These are phyloP conservation scores for Bubo scandiacus DNA, from an alignment of 2,113 vertebrate species.

Conservation along the genomic window DNA sequence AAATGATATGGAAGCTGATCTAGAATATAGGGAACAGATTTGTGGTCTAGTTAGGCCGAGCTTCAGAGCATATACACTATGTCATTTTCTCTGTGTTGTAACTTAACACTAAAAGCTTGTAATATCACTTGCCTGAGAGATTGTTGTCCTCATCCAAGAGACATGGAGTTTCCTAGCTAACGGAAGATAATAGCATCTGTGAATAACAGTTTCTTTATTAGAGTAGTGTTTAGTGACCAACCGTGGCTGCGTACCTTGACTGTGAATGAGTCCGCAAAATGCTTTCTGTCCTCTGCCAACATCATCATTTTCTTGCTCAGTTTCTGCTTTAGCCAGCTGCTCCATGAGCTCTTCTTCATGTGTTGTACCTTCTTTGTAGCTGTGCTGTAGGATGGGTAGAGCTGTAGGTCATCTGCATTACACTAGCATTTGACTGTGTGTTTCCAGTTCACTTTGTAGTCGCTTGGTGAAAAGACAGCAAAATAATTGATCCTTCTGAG, in stretches of 20 bases:
- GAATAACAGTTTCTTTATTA: not conserved
- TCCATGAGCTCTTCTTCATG: constrained; percentile 26
- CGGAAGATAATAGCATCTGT: not conserved
- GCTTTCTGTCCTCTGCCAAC: constrained; percentile 21
- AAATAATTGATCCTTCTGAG: constrained; percentile 21
- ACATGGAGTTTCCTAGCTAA: not conserved
- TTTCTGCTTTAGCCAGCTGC: constrained; percentile 49
- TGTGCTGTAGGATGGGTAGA: constrained; percentile 36
- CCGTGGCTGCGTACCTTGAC: not conserved
- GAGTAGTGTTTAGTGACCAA: not conserved
- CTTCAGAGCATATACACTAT: not conserved
- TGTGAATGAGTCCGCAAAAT: constrained; percentile 12
- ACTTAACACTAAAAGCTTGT: not conserved
- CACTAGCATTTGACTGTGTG: not conserved
- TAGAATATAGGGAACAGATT: not conserved
- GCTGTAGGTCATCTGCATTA: constrained; percentile 36
- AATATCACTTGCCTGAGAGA: not conserved
- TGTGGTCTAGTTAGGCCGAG: not conserved
- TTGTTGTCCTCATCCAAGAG: not conserved
- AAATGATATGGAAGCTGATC: not conserved
- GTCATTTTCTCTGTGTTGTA: not conserved
- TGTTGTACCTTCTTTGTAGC: not conserved
- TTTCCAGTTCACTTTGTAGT: not conserved
- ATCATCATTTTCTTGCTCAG: constrained; percentile 29
- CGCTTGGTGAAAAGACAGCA: not conserved